Percentiles rank a stretch among this genome's conserved stretches.
These are phyloP conservation scores for Lamproptera curius DNA, from an alignment of 2,888 invertebrate species.

Conservation along the genomic window DNA sequence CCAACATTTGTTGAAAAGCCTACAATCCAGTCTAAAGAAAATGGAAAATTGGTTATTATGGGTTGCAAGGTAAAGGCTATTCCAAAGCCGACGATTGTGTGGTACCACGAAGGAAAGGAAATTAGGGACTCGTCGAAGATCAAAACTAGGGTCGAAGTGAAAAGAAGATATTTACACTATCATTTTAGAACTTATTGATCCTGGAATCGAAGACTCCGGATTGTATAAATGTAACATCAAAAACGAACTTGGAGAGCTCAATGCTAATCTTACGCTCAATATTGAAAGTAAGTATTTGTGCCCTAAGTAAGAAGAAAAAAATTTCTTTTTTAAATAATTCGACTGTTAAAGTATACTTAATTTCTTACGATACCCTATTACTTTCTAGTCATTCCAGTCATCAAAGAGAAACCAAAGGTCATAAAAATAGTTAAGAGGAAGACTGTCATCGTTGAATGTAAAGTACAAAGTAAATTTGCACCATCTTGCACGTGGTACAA, in stretches of 20 bases:
- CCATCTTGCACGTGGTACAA: slow-evolving; percentile 97
- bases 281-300: slow-evolving; percentile 90
- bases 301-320: neutral
- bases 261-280: slow-evolving; percentile 97
- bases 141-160: slow-evolving; percentile 86
- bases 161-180: slow-evolving; percentile 90
- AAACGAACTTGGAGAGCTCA: slow-evolving; percentile 96
- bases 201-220: slow-evolving; percentile 96
- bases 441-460: slow-evolving; percentile 95
- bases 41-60: slow-evolving; percentile 72
- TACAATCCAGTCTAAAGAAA: slow-evolving; percentile 86
- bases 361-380: neutral
- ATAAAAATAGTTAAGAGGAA: slow-evolving; percentile 95
- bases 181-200: slow-evolving; percentile 91
- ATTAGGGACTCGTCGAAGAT: slow-evolving; percentile 90
- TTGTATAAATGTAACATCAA: slow-evolving; percentile 98
- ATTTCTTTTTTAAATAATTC: too few species aligned
- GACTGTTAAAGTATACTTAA: too few species aligned
- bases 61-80: slow-evolving; percentile 74
- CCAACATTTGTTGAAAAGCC: slow-evolving; percentile 97
- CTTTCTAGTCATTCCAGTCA: slow-evolving; percentile 82
- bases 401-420: slow-evolving; percentile 94
- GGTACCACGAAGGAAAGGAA: slow-evolving; percentile 76
- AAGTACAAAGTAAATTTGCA: slow-evolving; percentile 94
- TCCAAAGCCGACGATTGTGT: slow-evolving; percentile 70